These are phyloP conservation scores for Emydoidea blandingii DNA, from an alignment of 2,797 vertebrate genomes.

Conservation along the genomic window DNA sequence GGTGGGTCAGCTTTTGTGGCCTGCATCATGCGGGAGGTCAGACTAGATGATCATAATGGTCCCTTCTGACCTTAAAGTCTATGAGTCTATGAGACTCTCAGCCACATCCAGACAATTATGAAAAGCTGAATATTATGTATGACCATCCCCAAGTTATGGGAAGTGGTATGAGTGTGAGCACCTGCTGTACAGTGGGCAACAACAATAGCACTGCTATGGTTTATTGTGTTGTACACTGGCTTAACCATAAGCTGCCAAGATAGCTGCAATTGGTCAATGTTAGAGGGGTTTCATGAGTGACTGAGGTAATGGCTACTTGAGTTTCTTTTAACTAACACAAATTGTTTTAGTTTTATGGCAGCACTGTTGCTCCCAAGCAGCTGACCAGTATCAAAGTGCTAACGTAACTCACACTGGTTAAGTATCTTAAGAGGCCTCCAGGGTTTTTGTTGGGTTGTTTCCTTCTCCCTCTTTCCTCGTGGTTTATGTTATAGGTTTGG, in stretches of 20 bases:
- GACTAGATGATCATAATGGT: no score
- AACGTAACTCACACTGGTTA: neutral
- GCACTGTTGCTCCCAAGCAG: neutral
- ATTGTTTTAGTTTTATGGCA: neutral
- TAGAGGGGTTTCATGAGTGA: neutral
- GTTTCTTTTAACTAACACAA: neutral
- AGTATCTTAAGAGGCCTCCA: neutral
- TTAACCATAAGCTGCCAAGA: neutral
- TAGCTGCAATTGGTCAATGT: neutral
- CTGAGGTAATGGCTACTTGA: neutral
- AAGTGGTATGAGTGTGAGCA: neutral
- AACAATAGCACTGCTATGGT: neutral
- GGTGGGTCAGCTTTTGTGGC: no score
- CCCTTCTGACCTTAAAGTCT: no score
- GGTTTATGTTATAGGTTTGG: neutral
- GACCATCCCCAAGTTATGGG: slow-evolving; percentile 20
- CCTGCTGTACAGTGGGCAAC: neutral
- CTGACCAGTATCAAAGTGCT: neutral
- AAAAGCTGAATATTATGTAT: neutral
- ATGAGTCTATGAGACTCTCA: no score
- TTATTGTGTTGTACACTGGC: neutral
- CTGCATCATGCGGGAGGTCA: no score
- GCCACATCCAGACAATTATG: slow-evolving; percentile 26
- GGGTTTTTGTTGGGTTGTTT: neutral
- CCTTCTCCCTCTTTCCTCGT: neutral